Evolutionary conservation across 92 coral and sea anemone genomes (phyloP), one percentile per base, ranked within the genome.

Genomic region (Phymanthus crucifer): DNA sequence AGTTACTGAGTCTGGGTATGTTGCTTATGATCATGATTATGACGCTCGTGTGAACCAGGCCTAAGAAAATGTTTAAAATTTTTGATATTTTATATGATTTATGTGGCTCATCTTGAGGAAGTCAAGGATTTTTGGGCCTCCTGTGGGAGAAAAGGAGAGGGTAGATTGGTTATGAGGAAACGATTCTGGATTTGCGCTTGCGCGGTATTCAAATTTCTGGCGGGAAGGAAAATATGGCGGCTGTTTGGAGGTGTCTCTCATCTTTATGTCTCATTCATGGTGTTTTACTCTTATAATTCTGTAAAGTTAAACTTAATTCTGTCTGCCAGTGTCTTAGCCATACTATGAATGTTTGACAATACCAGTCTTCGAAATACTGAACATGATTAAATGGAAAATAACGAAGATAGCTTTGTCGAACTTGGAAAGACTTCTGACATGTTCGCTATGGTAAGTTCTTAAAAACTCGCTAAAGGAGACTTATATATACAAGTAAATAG

Each of bases 371-470:
- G n/a, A n/a, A n/a, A n/a, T n/a, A n/a, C n/a, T 38, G 11, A 29
- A 69, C 52, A 85, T 87, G 90, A 87, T 92, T 70, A 92, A 87
- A 11, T 94, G 98, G 98, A 70, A 66, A 19, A 87, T 81, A 33
- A 90, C 98, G 23, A 88, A 85, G 47, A 48, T 68, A 17, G 97
- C 94, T 52, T 78, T 95, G 67, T 78, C 79, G 29, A 82, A 86
- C 73, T 90, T 95, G 24, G 95, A 88, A 81, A 66, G 77, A 54
- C 85, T 95, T 71, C 78, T 95, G 24, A 90, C 81, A 3, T 95
- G 98, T 66, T 86, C 83, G 57, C 80, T 95, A 37, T 95, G 98
- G 98, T 95, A 85, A 43, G 93, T 71, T 16, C 17, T 36, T n/a
- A 33, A 48, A 16, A 18, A 14, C n/a, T 14, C 2, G 4, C 17